Base-by-base conservation (phyloP, 2,113 vertebrate genomes). In the Mirza zaza region DNA sequence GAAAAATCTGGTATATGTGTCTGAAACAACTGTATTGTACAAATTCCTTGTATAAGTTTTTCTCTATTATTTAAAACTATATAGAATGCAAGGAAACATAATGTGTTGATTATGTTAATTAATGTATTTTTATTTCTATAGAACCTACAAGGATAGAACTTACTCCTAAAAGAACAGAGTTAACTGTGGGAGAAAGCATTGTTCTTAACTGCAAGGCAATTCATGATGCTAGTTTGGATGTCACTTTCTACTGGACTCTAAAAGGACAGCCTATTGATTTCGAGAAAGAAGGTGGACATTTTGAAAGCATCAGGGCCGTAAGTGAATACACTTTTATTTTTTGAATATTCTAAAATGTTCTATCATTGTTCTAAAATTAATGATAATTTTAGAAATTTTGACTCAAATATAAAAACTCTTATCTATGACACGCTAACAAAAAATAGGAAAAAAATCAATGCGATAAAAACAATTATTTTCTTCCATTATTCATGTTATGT, bases 271-370 rank as follows among this genome's bases (percentile, higher is more conserved):
- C 99, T 11, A 99, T 99, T 77, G 98, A 99, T 95, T 99, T 99
- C 55, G 99, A 99, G 57, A 99, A 99, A 89, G 99, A 99, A n/a
- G 99, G 99, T 1, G 99, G 99, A 97, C 99, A 99, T 97, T 99
- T 99, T 97, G 99, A 99, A 98, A 99, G 98, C 99, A 99, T 99
- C 98, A 99, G 99, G 97, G 99, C 99, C 93, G 99, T 99, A 99
- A 99, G 99, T 98, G 94, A 96, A 82, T 21, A 29, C n/a, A n/a
- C 0, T 10, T 95, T 98, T 97, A 92, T 6, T 95, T 59, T 77
- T 67, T 95, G 5, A 87, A 12, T 93, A 55, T 55, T 55, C 17
- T 55, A 55, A 55, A 55, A 55, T 55, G 18, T 55, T 55, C 52
- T 55, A 55, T 55, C 52, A 55, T 55, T 55, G 17, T 55, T 55